Base-by-base conservation (phyloP, 2,888 invertebrate genomes). In the Chrysodeixis includens region DNA sequence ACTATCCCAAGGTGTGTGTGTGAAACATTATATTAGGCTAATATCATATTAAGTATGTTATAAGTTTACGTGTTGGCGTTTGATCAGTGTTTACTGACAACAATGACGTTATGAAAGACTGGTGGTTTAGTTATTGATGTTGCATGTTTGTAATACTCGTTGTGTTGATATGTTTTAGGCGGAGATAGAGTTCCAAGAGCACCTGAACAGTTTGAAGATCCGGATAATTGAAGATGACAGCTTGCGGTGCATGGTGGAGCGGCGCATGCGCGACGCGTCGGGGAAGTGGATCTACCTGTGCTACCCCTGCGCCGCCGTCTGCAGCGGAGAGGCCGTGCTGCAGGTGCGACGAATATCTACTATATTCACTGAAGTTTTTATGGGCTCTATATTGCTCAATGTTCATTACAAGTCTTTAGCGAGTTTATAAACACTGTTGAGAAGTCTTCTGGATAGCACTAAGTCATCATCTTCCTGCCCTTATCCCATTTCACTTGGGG, bases 231-330 rank as follows among this genome's bases (percentile, higher is more conserved):
- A 95, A 5, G 92, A 95, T 93, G 95, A 93, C 32, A 86, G 78
- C 56, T 71, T 81, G 32, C 90, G 93, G 44, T 82, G 89, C 63
- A 95, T 96, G 91, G 95, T 95, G 86, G 93, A 95, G 78, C 84
- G 95, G 44, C 91, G 90, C 54, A 89, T 88, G 4, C 90, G 95
- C 5, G 94, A 95, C 74, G 82, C 90, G 8, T 87, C 92, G 12
- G 92, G 94, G 67, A 91, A 93, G 68, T 95, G 94, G 92, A 90
- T 92, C 56, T 95, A 95, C 78, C 81, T 94, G 71, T 96, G 96
- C 86, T 95, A 91, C 79, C 94, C 96, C 5, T 96, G 96, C 79
- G 94, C 93, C 2, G 95, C 95, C 3, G 87, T 92, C 30, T 95
- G 95, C 85, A 92, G 91, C 73, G 94, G 95, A 22, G 95, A 95